Percentiles rank a stretch among this genome's conserved stretches.
These are phyloP conservation scores for Anableps anableps DNA, from an alignment of 2,797 vertebrate species.

Conservation along the genomic window DNA sequence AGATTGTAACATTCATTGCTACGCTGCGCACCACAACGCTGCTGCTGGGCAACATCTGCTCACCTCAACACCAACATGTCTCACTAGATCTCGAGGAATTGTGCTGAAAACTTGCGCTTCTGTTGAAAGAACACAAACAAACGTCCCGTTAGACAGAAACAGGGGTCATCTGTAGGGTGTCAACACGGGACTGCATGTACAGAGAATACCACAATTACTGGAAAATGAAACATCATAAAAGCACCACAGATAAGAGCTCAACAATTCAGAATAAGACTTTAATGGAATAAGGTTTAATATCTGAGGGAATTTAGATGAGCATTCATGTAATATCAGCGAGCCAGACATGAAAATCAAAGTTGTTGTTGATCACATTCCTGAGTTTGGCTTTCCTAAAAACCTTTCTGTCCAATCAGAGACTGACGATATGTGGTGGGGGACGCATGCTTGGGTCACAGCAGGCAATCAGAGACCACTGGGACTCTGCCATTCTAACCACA, in stretches of 20 bases:
- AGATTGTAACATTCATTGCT: too few relatives aligned
- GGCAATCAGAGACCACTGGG: too few relatives aligned
- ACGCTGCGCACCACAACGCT: too few relatives aligned
- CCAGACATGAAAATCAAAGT: neutral
- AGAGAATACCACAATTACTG: neutral
- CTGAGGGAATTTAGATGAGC: too few relatives aligned
- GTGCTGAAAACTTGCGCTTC: constrained; percentile 42
- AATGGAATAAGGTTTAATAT: too few relatives aligned
- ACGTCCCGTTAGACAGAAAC: neutral
- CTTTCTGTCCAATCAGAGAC: too few relatives aligned
- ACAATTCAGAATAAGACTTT: too few relatives aligned
- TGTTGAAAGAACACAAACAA: constrained; percentile 15
- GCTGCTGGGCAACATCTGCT: too few relatives aligned
- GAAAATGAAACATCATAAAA: neutral
- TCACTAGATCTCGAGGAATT: constrained; percentile 41
- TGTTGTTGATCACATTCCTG: neutral
- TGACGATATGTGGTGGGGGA: too few relatives aligned
- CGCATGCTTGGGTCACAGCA: too few relatives aligned
- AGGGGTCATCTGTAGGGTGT: neutral
- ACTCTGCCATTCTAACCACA: too few relatives aligned
- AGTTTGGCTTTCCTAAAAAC: neutral
- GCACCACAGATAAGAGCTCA: too few relatives aligned
- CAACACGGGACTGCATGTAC: neutral
- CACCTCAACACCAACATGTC: constrained; percentile 61
- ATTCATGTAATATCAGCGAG: neutral